A percentile compares a stretch with the other conserved stretches of the same genome.
Conservation (phyloP, 1,140 invertebrate species). For the Pectinophora gossypiella region DNA sequence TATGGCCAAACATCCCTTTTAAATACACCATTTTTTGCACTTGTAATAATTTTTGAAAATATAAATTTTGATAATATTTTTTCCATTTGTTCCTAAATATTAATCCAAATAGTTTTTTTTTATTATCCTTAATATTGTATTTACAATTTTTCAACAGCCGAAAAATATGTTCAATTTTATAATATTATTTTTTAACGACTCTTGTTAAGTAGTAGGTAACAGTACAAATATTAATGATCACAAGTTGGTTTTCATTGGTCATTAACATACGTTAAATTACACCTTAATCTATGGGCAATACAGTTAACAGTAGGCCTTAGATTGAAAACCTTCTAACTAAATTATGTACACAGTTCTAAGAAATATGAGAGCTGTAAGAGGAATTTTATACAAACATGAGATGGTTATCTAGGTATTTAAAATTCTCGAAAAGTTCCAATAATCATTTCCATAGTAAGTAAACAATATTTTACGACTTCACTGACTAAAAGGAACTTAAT, state of each 20-base stretch:
- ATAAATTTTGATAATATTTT: conserved; percentile 76
- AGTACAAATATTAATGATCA: conserved; percentile 76
- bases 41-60: conserved; percentile 76
- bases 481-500: too few species aligned
- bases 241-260: conserved; percentile 78
- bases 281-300: conserved; percentile 65
- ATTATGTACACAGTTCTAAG: conserved; percentile 41
- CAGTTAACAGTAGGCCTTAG: conserved; percentile 65
- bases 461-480: too few species aligned
- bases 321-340: conserved; percentile 43
- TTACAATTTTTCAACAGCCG: conserved; percentile 75
- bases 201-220: conserved; percentile 75
- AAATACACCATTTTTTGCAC: conserved; percentile 70
- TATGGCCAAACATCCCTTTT: conserved; percentile 71
- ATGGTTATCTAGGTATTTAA: too few species aligned
- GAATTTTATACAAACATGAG: too few species aligned
- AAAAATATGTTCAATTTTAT: conserved; percentile 75
- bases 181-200: conserved; percentile 75
- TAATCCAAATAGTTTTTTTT: conserved; percentile 73
- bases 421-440: too few species aligned
- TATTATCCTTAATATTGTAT: conserved; percentile 74
- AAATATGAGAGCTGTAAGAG: background rate
- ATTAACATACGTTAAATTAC: conserved; percentile 76
- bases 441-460: too few species aligned
- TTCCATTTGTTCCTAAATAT: conserved; percentile 72